Base-by-base conservation (phyloP, 2,888 invertebrate species). In the Rhagonycha lutea region DNA sequence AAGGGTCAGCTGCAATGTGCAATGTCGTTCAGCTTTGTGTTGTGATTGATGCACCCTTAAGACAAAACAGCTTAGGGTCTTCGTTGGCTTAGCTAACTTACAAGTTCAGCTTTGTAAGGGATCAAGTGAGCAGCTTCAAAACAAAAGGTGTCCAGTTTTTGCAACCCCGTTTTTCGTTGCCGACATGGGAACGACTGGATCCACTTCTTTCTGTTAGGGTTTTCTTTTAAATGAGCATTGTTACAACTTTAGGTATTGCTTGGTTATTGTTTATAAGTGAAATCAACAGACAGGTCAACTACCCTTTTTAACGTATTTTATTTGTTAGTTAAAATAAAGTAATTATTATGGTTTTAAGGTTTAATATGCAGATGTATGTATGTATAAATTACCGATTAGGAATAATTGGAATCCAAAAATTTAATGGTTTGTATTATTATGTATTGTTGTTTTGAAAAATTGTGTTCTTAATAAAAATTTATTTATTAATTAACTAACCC, bases 131-230 rank as follows among this genome's bases (percentile, higher is more conserved):
- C 83, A 81, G 81, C 82, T 81, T 81, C 81, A 82, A 85, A 83
- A 85, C 84, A 83, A 85, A 84, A 83, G 83, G 82, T 83, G 82
- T 80, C 85, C 83, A 83, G 83, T 85, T 85, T 85, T 85, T 85
- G 83, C 82, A 77, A 81, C 80, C 79, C 78, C 73, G 79, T 79
- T 81, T 82, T 79, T 80, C 82, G 80, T 79, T 76, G 77, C 73
- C 78, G 79, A 81, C 82, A 81, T 81, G 81, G 81, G 81, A 81
- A 81, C 81, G 75, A 62, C 72, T 75, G 74, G 72, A 70, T 76
- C 68, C 72, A 74, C 73, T 70, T 72, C 76, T 78, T 80, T 76
- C 80, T 75, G 70, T 72, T 71, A 71, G 73, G 70, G 72, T 26
- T 73, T 73, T 67, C 23, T 60, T 76, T 72, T 65, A 65, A 65